Evolutionary conservation across 2,797 vertebrate genomes (phyloP).

Genomic region (Carcharodon carcharias): DNA sequence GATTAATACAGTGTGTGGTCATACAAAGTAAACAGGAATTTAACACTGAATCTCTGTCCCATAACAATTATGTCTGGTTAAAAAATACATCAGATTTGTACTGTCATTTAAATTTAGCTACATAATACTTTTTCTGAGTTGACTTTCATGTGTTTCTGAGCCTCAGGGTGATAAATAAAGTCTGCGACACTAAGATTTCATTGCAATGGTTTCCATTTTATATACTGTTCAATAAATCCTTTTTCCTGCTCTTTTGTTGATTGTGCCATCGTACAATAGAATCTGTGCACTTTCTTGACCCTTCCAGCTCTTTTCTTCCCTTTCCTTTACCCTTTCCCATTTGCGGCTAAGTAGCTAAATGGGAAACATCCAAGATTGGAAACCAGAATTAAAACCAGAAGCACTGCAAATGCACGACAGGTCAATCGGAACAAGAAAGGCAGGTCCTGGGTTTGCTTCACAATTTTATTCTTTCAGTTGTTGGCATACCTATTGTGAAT

Average conservation of each 20-base stretch:
- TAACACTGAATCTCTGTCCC: conserved; percentile 20
- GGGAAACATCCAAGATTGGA: background rate
- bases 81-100: conserved; percentile 15
- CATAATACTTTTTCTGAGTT: background rate
- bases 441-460: background rate
- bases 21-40: conserved; percentile 21
- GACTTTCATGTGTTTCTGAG: background rate
- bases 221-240: background rate
- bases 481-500: background rate
- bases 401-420: background rate
- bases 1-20: conserved; percentile 11
- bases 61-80: background rate
- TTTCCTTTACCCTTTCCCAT: background rate
- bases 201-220: background rate
- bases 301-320: background rate
- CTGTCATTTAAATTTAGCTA: background rate
- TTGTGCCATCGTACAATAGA: background rate
- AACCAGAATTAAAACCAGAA: background rate
- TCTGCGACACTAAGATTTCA: background rate
- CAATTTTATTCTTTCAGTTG: background rate
- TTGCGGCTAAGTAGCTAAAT: background rate
- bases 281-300: no score
- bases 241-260: background rate
- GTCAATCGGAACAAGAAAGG: background rate
- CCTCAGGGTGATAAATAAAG: background rate